These are phyloP conservation scores for Salvator merianae DNA, from an alignment of 2,113 vertebrate species.

Conservation along the genomic window DNA sequence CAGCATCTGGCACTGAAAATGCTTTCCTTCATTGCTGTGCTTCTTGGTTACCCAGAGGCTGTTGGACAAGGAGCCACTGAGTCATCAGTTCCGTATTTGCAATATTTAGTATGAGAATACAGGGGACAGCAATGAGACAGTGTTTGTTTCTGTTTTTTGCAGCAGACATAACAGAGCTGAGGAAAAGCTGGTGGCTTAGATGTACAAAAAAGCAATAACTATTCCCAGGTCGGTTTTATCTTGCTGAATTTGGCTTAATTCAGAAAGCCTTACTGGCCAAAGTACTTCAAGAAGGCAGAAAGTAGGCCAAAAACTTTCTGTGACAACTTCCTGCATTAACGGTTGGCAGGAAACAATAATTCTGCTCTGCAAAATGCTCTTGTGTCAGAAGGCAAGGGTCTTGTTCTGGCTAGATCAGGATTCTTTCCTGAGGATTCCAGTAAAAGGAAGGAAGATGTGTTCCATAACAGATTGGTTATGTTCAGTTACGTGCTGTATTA, in stretches of 20 bases:
- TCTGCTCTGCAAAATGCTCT: background rate
- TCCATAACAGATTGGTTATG: background rate
- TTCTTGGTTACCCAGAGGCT: background rate
- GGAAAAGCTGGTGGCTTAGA: background rate
- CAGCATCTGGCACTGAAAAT: background rate
- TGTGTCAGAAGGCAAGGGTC: background rate
- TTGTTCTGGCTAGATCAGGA: background rate
- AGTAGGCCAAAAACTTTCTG: background rate
- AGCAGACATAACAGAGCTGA: background rate
- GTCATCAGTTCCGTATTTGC: background rate
- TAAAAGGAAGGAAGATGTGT: no score
- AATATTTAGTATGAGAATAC: background rate
- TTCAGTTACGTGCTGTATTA: background rate
- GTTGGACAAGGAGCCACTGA: background rate
- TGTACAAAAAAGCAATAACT: background rate
- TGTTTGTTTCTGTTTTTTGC: background rate
- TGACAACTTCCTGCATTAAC: conserved; percentile 11
- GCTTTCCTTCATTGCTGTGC: background rate
- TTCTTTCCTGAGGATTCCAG: background rate
- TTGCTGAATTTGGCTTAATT: background rate
- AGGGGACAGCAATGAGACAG: background rate
- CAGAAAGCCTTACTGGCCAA: background rate
- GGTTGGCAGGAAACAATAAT: background rate
- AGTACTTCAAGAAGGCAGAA: conserved; percentile 6
- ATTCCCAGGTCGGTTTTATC: background rate